Evolutionary conservation across 2,113 vertebrate genomes (phyloP).

Genomic region (Nesoenas mayeri): DNA sequence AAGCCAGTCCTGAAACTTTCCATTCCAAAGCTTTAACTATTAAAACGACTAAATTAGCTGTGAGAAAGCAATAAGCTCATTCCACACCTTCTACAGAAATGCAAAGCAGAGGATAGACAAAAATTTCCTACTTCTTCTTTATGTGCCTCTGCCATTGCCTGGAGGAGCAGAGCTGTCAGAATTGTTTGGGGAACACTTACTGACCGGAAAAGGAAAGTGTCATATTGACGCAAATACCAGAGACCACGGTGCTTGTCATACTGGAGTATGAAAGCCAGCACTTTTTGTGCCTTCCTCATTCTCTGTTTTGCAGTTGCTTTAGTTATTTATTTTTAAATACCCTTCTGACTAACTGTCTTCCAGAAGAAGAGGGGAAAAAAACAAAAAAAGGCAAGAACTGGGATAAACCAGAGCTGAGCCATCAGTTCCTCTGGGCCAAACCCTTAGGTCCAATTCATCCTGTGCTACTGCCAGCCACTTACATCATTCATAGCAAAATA

Average conservation of each 20-base stretch:
- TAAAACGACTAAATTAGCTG: not conserved
- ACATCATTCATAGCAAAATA: slow-evolving; percentile 23
- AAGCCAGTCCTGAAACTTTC: not conserved
- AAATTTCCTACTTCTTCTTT: not conserved
- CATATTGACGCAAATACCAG: not conserved
- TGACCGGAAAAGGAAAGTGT: not conserved
- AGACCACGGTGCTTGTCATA: not conserved
- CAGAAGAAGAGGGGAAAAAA: not conserved
- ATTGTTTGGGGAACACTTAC: not conserved
- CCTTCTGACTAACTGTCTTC: not conserved
- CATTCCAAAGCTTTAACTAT: not conserved
- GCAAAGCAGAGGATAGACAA: not conserved
- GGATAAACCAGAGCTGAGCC: slow-evolving; percentile 51
- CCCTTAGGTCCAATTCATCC: not conserved
- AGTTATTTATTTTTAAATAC: slow-evolving; percentile 36
- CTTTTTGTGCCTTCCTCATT: not conserved
- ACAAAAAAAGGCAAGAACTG: not conserved
- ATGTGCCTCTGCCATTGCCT: not conserved
- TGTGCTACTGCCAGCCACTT: slow-evolving; percentile 12
- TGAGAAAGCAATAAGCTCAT: not conserved
- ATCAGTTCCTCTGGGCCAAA: slow-evolving; percentile 19
- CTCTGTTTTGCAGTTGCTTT: slow-evolving; percentile 8
- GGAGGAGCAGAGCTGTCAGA: not conserved
- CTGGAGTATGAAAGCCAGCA: not conserved
- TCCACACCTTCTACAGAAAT: not conserved